phyloP scores from a whole-genome alignment of 2,113 vertebrate species.

The Esox niger region DNA sequence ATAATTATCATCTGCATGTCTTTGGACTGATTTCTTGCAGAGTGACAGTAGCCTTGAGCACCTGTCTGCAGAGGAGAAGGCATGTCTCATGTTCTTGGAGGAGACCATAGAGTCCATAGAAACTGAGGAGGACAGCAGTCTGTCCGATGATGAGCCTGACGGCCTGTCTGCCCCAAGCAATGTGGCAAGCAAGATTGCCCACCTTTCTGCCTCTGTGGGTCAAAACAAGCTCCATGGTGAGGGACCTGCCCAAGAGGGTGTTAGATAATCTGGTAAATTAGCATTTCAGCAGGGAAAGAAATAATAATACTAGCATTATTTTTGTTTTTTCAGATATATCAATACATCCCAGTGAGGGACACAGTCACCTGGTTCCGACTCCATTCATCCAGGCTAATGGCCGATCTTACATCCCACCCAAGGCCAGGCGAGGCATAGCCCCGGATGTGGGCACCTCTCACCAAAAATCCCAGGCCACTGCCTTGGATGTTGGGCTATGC shows the following conservation, averaged over 20 bases:
- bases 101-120: constrained; percentile 91
- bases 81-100: constrained; percentile 90
- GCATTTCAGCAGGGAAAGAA: neutral
- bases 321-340: constrained; percentile 61
- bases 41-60: constrained; percentile 83
- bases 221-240: constrained; percentile 55
- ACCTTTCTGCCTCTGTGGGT: constrained; percentile 56
- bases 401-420: constrained; percentile 50
- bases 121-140: constrained; percentile 78
- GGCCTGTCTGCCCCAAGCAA: constrained; percentile 40
- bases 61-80: constrained; percentile 89
- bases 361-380: constrained; percentile 58
- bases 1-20: neutral
- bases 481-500: constrained; percentile 12
- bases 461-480: constrained; percentile 13
- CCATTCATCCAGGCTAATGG: constrained; percentile 56
- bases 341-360: constrained; percentile 22
- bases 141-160: constrained; percentile 74
- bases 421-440: constrained; percentile 18
- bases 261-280: neutral
- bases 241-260: constrained; percentile 8
- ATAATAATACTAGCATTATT: too few species aligned
- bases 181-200: constrained; percentile 49
- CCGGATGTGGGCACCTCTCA: constrained; percentile 13
- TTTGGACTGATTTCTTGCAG: constrained; percentile 59